Percentiles rank a stretch among this genome's conserved stretches.
These are phyloP conservation scores for Parnassius apollo DNA, from an alignment of 2,888 invertebrate genomes.

Conservation along the genomic window DNA sequence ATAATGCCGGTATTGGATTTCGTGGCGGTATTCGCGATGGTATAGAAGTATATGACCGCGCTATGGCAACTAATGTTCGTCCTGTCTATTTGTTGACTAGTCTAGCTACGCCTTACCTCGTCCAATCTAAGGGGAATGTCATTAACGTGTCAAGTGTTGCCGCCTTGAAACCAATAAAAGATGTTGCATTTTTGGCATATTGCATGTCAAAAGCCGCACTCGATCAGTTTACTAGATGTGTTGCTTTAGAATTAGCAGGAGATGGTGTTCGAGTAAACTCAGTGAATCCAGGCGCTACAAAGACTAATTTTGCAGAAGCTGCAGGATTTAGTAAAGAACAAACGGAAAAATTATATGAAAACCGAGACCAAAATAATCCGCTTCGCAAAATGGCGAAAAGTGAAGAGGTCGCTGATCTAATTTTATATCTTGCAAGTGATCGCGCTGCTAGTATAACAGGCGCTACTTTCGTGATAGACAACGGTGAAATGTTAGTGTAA, in stretches of 20 bases:
- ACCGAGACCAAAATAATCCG: slow-evolving; percentile 90
- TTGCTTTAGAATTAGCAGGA: slow-evolving; percentile 89
- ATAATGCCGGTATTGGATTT: no score
- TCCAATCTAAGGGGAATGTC: no score
- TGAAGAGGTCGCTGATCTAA: slow-evolving; percentile 42
- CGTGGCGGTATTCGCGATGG: slow-evolving; percentile 69
- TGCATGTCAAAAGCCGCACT: slow-evolving; percentile 87
- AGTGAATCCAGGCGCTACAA: slow-evolving; percentile 95
- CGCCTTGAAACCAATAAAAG: slow-evolving; percentile 82
- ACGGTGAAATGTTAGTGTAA: slow-evolving; percentile 64
- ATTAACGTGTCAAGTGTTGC: slow-evolving; percentile 89
- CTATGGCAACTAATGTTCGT: slow-evolving; percentile 92
- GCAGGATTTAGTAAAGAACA: slow-evolving; percentile 85
- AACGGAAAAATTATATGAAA: slow-evolving; percentile 85
- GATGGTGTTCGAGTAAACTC: slow-evolving; percentile 92
- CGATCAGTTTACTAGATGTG: slow-evolving; percentile 87
- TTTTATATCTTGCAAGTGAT: no score
- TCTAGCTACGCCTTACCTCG: slow-evolving; percentile 86
- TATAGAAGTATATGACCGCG: slow-evolving; percentile 89
- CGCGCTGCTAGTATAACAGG: slow-evolving; percentile 85
- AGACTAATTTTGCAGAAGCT: slow-evolving; percentile 84
- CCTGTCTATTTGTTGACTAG: slow-evolving; percentile 88
- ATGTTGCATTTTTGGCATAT: slow-evolving; percentile 90
- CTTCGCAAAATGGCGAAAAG: slow-evolving; percentile 90
- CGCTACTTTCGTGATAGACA: slow-evolving; percentile 75